Evolutionary conservation across 2,113 vertebrate genomes (phyloP).

Genomic region (Zosterops japonicus): DNA sequence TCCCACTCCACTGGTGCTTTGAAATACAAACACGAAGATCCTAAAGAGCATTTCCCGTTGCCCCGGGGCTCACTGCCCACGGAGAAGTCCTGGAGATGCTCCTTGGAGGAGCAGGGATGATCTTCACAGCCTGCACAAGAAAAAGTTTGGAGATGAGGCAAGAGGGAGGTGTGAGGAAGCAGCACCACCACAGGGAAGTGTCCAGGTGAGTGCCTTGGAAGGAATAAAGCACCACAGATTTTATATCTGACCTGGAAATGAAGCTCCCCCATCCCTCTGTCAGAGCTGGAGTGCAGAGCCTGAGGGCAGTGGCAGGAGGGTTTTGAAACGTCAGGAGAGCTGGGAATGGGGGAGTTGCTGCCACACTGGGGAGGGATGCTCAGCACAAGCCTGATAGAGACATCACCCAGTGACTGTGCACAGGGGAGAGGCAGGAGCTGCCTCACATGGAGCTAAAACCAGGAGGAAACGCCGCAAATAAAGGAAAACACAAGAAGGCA

Average conservation of each 20-base stretch:
- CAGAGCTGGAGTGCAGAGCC: background rate
- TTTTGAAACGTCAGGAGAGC: background rate
- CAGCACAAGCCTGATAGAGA: background rate
- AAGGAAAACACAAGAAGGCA: background rate
- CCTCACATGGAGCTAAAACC: background rate
- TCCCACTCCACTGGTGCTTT: background rate
- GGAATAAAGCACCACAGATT: rapidly evolving
- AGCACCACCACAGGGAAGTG: rapidly evolving
- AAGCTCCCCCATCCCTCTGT: background rate
- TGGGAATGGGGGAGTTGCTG: background rate
- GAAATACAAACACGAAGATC: conserved; percentile 25
- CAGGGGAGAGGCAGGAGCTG: background rate
- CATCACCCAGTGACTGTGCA: rapidly evolving
- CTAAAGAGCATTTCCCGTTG: background rate
- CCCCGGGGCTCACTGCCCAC: background rate
- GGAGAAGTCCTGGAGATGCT: background rate
- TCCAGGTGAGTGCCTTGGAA: background rate
- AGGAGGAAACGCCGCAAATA: background rate
- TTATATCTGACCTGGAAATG: rapidly evolving
- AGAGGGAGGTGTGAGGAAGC: background rate
- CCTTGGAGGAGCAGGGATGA: background rate
- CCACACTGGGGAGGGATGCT: background rate
- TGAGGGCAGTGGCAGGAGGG: background rate
- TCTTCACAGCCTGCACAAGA: background rate
- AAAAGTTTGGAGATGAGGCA: background rate